Evolutionary conservation across 1,140 invertebrate species (phyloP), one percentile per base, ranked within the genome.

Genomic region (Marisa cornuarietis): DNA sequence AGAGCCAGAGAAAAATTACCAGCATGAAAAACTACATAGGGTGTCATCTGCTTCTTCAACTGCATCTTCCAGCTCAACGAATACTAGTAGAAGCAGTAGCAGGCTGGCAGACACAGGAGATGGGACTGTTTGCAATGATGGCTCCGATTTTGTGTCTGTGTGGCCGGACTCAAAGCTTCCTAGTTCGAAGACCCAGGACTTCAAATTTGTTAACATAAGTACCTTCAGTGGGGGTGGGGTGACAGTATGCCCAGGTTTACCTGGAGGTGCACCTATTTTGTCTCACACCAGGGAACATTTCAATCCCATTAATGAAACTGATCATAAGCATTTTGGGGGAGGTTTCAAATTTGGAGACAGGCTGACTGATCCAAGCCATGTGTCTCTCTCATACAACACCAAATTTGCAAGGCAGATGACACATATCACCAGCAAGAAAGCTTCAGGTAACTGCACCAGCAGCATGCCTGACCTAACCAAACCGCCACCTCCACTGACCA

Each of bases 221-320:
- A 69, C n/a, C 20, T 72, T 79, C 22, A 79, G 69, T 72, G 77
- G 77, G n/a, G 77, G 77, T 54, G 77, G 69, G 49, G 26, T 79
- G 6, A 69, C 71, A 49, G 58, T 79, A n/a, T 31, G 26, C 22
- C 65, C 65, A n/a, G 65, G 65, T 31, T 22, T 68, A 31, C 65
- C 65, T 68, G 65, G 65, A 24, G 65, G 65, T 68, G 65, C 65
- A n/a, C 65, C 65, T 6, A 13, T 68, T 24, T 68, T 22, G 65
- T 68, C 26, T 22, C 65, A 68, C 65, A 68, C 11, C 14, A 68
- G 22, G 22, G n/a, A n/a, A 31, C 65, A 68, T 63, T 20, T 18
- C 62, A 20, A 20, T 18, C n/a, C 62, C 22, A 31, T n/a, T 68
- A 31, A 11, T 31, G n/a, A n/a, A 31, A 68, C 65, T 68, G 65